phyloP scores from a whole-genome alignment of 2,113 vertebrate species.

The Channa maculata region DNA sequence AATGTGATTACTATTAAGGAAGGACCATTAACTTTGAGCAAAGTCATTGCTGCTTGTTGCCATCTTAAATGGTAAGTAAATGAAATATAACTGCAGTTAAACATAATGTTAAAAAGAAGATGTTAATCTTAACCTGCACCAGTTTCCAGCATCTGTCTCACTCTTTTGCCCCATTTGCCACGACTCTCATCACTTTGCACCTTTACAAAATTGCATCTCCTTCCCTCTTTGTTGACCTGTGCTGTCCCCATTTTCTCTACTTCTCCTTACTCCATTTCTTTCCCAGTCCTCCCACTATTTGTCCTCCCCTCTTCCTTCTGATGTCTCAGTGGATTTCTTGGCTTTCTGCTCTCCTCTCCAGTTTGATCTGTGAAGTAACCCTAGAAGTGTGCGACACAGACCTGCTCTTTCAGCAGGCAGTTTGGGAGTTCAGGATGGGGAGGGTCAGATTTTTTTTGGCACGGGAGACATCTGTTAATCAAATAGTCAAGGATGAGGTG shows the following conservation, averaged over 20 bases:
- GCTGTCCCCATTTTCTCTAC: conserved; percentile 9
- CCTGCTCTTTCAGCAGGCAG: conserved; percentile 72
- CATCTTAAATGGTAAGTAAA: conserved; percentile 9
- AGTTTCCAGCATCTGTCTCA: conserved; percentile 20
- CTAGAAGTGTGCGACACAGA: conserved; percentile 84
- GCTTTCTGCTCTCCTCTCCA: conserved; percentile 73
- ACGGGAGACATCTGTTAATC: conserved; percentile 83
- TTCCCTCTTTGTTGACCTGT: conserved; percentile 38
- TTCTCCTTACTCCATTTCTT: conserved; percentile 32
- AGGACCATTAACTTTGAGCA: conserved; percentile 18
- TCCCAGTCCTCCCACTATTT: conserved; percentile 51
- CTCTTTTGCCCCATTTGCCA: conserved; percentile 20
- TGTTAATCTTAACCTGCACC: conserved; percentile 36
- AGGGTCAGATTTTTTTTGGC: conserved; percentile 63
- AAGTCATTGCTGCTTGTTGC: conserved; percentile 16
- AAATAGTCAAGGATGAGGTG: conserved; percentile 83
- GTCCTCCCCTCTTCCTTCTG: conserved; percentile 53
- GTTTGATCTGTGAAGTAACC: conserved; percentile 80
- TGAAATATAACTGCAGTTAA: conserved; percentile 11
- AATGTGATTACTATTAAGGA: conserved; percentile 23
- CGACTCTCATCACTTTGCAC: conserved; percentile 40
- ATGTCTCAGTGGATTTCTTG: conserved; percentile 75
- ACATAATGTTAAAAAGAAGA: conserved; percentile 34
- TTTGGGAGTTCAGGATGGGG: conserved; percentile 50
- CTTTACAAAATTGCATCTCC: conserved; percentile 43